Evolutionary conservation across 2,888 invertebrate genomes (phyloP).

Genomic region (Lepidocyrtoides sp.): DNA sequence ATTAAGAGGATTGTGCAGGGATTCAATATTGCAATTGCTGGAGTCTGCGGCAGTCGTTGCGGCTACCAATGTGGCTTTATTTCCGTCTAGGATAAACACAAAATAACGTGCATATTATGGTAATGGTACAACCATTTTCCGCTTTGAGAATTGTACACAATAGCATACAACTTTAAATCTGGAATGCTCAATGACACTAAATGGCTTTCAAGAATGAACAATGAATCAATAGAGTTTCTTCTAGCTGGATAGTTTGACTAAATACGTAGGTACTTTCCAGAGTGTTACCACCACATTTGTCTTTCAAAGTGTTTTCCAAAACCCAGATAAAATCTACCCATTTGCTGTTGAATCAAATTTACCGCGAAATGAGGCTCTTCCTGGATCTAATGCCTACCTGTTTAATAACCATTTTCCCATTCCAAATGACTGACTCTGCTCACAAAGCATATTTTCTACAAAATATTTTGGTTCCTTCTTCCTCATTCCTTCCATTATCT

Average conservation of each 20-base stretch:
- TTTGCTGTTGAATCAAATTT: not conserved
- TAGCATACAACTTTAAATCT: too few relatives aligned
- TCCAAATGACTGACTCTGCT: not conserved
- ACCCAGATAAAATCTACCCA: not conserved
- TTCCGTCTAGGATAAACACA: conserved; percentile 29
- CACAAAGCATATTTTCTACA: too few relatives aligned
- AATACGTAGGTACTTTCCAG: not conserved
- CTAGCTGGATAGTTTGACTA: not conserved
- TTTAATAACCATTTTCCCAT: not conserved
- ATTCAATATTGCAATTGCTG: conserved; percentile 61
- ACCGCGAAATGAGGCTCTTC: not conserved
- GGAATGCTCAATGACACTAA: too few relatives aligned
- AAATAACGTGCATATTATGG: not conserved
- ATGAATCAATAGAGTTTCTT: not conserved
- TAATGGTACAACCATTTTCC: not conserved
- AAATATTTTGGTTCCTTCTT: not conserved
- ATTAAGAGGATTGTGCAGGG: conserved; percentile 57
- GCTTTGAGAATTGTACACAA: too few relatives aligned
- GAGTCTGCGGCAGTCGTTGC: conserved; percentile 64
- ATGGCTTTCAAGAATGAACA: not conserved
- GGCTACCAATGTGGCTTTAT: conserved; percentile 12
- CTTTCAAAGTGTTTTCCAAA: not conserved
- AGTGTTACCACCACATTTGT: not conserved
- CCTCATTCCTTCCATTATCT: not conserved
- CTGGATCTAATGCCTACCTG: not conserved